phyloP scores from a whole-genome alignment of 2,797 vertebrate genomes.

The Oryzias dopingdopingensis region DNA sequence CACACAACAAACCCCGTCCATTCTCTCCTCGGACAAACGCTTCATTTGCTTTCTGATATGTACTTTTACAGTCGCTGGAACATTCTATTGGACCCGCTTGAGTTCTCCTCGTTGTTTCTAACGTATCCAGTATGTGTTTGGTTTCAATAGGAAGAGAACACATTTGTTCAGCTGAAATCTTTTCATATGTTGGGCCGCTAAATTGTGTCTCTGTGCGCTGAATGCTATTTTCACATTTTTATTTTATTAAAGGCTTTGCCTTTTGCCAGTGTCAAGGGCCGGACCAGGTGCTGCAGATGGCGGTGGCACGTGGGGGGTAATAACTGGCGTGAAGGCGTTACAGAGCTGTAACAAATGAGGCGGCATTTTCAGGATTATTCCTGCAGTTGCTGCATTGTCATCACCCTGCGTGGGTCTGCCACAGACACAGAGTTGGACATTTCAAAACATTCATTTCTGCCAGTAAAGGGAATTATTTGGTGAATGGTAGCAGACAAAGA shows the following conservation, averaged over 20 bases:
- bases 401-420: slow-evolving; percentile 7
- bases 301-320: neutral
- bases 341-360: slow-evolving; percentile 27
- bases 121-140: too few species aligned
- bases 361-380: slow-evolving; percentile 28
- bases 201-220: too few species aligned
- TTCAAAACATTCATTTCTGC: slow-evolving; percentile 10
- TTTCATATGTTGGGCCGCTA: too few species aligned
- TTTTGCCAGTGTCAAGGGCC: neutral
- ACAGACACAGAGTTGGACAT: slow-evolving; percentile 16
- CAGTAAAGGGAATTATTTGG: slow-evolving; percentile 35
- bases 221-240: too few species aligned
- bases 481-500: slow-evolving; percentile 48
- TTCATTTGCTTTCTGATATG: neutral
- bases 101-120: too few species aligned
- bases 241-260: too few species aligned
- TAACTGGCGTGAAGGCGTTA: slow-evolving; percentile 22
- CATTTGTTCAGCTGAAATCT: too few species aligned
- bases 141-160: too few species aligned
- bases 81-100: too few species aligned
- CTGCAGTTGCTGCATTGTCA: slow-evolving; percentile 38
- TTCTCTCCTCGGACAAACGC: neutral
- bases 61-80: too few species aligned
- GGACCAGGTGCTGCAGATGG: neutral
- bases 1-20: slow-evolving; percentile 39